Conservation (phyloP, 1,140 invertebrate genomes). For the Calliphora vicina region DNA sequence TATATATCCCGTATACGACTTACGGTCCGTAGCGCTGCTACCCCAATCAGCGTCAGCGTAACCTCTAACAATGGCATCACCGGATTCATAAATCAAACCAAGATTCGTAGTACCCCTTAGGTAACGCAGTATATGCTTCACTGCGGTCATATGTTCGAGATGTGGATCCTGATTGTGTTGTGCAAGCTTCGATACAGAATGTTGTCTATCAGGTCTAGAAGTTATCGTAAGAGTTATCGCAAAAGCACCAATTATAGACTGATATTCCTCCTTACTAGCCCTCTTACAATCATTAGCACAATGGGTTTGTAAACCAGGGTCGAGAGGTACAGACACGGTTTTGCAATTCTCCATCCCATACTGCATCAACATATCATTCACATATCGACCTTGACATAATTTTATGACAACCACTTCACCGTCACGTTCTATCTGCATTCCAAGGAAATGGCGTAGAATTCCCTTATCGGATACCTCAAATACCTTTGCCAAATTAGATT, state of each 20-base stretch:
- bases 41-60: no score
- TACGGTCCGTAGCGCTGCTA: background rate
- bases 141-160: slow-evolving; percentile 45
- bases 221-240: slow-evolving; percentile 58
- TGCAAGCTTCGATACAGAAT: slow-evolving; percentile 51
- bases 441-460: no score
- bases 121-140: slow-evolving; percentile 38
- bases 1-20: background rate
- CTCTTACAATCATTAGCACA: no score
- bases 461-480: no score
- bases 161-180: slow-evolving; percentile 48
- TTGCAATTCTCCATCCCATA: slow-evolving; percentile 60
- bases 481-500: no score
- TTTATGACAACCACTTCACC: no score
- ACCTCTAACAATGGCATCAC: background rate
- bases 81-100: slow-evolving; percentile 16
- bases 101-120: slow-evolving; percentile 21
- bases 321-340: slow-evolving; percentile 51
- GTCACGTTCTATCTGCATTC: no score
- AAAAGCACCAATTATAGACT: slow-evolving; percentile 50
- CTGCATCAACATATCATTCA: slow-evolving; percentile 54
- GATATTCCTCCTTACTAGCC: slow-evolving; percentile 37
- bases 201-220: slow-evolving; percentile 61
- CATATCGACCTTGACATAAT: slow-evolving; percentile 55
- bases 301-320: slow-evolving; percentile 40